These are phyloP conservation scores for Chrysolina oricalcia DNA, from an alignment of 2,888 invertebrate genomes.

Conservation along the genomic window DNA sequence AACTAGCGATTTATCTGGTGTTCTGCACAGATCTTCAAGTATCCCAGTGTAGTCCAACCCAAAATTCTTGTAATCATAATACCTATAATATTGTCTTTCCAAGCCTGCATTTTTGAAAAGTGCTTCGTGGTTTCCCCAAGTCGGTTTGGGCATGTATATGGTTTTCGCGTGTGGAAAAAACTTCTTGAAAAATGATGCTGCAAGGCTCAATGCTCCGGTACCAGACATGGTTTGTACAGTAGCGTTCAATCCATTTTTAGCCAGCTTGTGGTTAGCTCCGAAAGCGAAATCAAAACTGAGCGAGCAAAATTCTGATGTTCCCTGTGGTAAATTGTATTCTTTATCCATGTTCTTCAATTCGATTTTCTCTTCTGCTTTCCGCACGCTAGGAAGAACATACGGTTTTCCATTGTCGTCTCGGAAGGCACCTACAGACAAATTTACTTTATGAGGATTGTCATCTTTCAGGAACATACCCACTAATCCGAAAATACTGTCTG, in stretches of 20 bases:
- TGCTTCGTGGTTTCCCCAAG: constrained; percentile 82
- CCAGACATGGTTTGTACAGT: constrained; percentile 76
- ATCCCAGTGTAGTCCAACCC: constrained; percentile 80
- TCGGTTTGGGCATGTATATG: constrained; percentile 77
- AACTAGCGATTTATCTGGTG: constrained; percentile 77
- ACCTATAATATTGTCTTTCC: constrained; percentile 74
- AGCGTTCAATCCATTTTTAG: constrained; percentile 69
- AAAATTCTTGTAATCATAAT: constrained; percentile 79
- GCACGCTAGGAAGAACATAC: constrained; percentile 77
- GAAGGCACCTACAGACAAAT: constrained; percentile 76
- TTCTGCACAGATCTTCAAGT: constrained; percentile 77
- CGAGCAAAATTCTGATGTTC: constrained; percentile 70
- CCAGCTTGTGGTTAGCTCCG: constrained; percentile 73
- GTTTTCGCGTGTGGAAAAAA: constrained; percentile 75
- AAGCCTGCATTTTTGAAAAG: constrained; percentile 78
- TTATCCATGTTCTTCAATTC: constrained; percentile 73
- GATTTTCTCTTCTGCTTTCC: constrained; percentile 75
- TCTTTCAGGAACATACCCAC: constrained; percentile 80
- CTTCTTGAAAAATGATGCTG: constrained; percentile 75
- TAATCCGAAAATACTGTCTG: constrained; percentile 80
- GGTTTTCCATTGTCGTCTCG: constrained; percentile 78
- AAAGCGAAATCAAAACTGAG: constrained; percentile 75
- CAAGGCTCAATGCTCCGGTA: constrained; percentile 79
- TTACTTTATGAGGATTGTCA: constrained; percentile 79
- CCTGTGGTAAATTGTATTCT: constrained; percentile 79